Base-by-base conservation (phyloP, 2,113 vertebrate genomes). In the Sula dactylatra region DNA sequence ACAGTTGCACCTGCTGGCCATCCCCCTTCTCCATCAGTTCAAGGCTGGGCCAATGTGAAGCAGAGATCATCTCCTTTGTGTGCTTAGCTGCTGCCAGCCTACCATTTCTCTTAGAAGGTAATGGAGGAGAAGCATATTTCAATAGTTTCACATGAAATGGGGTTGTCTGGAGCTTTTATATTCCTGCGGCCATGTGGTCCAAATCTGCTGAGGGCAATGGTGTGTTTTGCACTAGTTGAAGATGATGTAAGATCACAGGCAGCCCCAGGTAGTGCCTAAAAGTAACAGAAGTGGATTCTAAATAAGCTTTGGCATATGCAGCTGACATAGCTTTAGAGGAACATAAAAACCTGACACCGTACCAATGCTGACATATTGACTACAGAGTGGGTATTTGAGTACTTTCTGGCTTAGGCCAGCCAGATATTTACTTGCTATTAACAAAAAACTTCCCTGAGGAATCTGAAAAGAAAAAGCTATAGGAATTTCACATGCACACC, bases 161-260 rank as follows among this genome's bases (percentile, higher is more conserved):
- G 10, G n/a, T 26, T 79, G 59, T 29, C 40, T 42, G 32, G 55
- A 50, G 19, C 25, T 47, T 93, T 73, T 50, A 40, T 10, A 42
- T n/a, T n/a, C 56, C 69, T 58, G 44, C 0, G 1, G 42, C 36
- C 1, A 0, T 26, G 22, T 59, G 44, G 18, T 65, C 31, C 58
- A 36, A 32, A 62, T 9, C 44, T 38, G 8, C 49, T 11, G 21
- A 80, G 26, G 47, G 29, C 34, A 52, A 13, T 12, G 25, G 31
- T 44, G 19, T 34, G 15, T 71, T 70, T 59, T 71, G 27, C 11
- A 54, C 11, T 27, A 34, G 31, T 5, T 67, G 54, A 73, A 59
- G 44, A 52, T 0, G 1, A 20, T 29, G 45, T 42, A 47, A 78
- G 45, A 54, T 65, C 44, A 70, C 26, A 58, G 45, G 31, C 42